Conservation (phyloP, 2,888 invertebrate genomes). For the Cantharis rustica region DNA sequence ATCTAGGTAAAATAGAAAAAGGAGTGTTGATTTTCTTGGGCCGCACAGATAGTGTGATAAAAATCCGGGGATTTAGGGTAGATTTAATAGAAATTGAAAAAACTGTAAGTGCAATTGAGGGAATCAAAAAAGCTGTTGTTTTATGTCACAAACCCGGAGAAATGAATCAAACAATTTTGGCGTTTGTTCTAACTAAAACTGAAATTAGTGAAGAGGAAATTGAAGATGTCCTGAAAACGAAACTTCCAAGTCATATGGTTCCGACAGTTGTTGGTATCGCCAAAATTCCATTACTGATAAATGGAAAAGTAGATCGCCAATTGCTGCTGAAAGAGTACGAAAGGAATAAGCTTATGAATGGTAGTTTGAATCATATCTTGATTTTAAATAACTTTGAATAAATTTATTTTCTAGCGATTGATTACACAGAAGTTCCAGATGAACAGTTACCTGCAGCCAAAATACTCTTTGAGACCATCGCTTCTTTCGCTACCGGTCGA, state of each 20-base stretch:
- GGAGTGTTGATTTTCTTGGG: constrained; percentile 75
- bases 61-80: constrained; percentile 84
- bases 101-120: constrained; percentile 65
- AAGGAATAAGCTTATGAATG: constrained; percentile 46
- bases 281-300: constrained; percentile 76
- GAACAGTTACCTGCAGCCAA: constrained; percentile 66
- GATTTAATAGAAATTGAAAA: constrained; percentile 84
- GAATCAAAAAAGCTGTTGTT: constrained; percentile 64
- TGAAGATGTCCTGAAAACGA: constrained; percentile 66
- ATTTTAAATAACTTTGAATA: constrained; percentile 61
- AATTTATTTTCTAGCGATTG: constrained; percentile 58
- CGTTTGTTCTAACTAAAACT: constrained; percentile 61
- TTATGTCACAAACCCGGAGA: constrained; percentile 78
- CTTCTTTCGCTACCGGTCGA: constrained; percentile 70
- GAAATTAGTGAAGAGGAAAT: constrained; percentile 62
- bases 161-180: constrained; percentile 72
- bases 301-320: constrained; percentile 87
- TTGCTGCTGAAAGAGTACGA: constrained; percentile 75
- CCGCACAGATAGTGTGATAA: constrained; percentile 79
- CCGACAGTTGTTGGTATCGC: constrained; percentile 72
- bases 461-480: constrained; percentile 75
- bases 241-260: constrained; percentile 76
- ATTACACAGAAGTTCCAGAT: constrained; percentile 67
- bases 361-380: constrained; percentile 50
- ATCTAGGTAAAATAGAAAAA: constrained; percentile 76